Conservation (phyloP, 2,888 invertebrate species). For the Abrostola triplasia region DNA sequence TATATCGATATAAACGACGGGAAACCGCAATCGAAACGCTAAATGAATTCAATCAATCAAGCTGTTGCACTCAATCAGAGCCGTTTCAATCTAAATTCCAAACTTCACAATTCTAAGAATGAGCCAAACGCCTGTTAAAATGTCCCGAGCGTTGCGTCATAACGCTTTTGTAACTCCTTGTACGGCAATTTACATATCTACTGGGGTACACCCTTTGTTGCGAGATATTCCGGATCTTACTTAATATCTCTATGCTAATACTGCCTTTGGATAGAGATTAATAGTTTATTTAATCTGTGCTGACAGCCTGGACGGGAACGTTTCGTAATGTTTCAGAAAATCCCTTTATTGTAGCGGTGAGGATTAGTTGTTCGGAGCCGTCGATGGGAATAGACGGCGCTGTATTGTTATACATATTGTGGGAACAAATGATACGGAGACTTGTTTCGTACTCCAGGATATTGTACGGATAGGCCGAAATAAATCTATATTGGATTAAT, state of each 20-base stretch:
- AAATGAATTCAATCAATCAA: slow-evolving; percentile 47
- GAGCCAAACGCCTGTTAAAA: slow-evolving; percentile 27
- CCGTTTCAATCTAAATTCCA: slow-evolving; percentile 51
- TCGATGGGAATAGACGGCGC: neutral
- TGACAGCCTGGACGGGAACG: slow-evolving; percentile 30
- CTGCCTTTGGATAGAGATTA: slow-evolving; percentile 55
- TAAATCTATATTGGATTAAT: no score
- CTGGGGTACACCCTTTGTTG: slow-evolving; percentile 52
- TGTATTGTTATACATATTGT: neutral
- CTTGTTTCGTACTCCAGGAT: no score
- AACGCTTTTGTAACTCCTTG: slow-evolving; percentile 54
- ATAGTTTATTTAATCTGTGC: slow-evolving; percentile 57
- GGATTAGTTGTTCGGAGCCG: slow-evolving; percentile 8
- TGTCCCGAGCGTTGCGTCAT: slow-evolving; percentile 28
- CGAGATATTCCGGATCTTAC: slow-evolving; percentile 44
- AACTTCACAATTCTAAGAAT: slow-evolving; percentile 35
- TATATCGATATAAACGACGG: slow-evolving; percentile 5
- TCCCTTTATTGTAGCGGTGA: slow-evolving; percentile 46
- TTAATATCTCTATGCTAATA: slow-evolving; percentile 56
- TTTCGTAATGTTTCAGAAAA: slow-evolving; percentile 40
- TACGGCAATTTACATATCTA: slow-evolving; percentile 62
- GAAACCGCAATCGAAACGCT: slow-evolving; percentile 13
- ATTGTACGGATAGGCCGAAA: no score
- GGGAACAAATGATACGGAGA: neutral
- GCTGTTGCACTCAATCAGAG: slow-evolving; percentile 40